Evolutionary conservation across 2,113 vertebrate genomes (phyloP).

Genomic region (Microtus ochrogaster): DNA sequence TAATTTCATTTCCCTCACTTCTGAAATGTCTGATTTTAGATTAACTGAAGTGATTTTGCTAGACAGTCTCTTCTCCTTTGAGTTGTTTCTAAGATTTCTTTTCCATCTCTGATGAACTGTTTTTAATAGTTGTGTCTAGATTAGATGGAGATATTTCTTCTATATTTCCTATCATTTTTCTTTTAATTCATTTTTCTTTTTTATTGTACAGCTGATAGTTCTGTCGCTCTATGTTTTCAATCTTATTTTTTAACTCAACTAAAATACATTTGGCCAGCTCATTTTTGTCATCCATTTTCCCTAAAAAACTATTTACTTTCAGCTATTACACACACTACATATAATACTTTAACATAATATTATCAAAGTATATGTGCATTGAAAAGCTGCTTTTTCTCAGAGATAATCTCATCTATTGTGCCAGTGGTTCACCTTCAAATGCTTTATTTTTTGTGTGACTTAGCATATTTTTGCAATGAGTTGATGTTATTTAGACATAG

Average conservation of each 20-base stretch:
- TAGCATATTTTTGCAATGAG: not conserved
- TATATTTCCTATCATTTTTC: not conserved
- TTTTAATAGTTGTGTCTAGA: not conserved
- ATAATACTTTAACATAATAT: not conserved
- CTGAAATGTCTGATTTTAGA: slow-evolving; percentile 36
- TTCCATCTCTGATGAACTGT: not conserved
- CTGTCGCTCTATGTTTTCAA: not conserved
- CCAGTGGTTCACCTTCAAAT: not conserved
- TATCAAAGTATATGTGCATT: not conserved
- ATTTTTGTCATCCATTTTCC: not conserved
- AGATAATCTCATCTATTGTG: not conserved
- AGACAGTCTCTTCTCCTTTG: not conserved
- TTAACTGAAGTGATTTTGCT: slow-evolving; percentile 5
- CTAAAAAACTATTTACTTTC: not conserved
- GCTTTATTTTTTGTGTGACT: not conserved
- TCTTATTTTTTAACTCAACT: not conserved
- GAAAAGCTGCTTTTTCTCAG: not conserved
- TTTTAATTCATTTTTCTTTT: fast-evolving
- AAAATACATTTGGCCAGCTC: not conserved
- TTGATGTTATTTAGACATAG: not conserved
- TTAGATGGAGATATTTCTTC: not conserved
- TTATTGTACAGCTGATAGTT: not conserved
- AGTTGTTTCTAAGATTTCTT: not conserved
- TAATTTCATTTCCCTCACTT: slow-evolving; percentile 27
- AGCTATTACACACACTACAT: not conserved